Evolutionary conservation across 2,113 vertebrate genomes (phyloP).

Genomic region (Pristiophorus japonicus): DNA sequence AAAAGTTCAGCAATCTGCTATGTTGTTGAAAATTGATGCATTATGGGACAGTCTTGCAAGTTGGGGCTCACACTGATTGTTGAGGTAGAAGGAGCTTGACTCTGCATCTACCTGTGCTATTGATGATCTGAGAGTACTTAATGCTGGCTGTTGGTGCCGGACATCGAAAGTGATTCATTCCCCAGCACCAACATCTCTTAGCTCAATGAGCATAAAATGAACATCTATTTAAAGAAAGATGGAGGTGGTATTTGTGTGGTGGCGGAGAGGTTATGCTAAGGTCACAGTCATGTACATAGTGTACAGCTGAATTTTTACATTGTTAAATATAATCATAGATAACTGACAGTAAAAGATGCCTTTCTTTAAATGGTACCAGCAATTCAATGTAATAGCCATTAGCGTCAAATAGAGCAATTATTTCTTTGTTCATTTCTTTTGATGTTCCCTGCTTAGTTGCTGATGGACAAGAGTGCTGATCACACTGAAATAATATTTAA

Average conservation of each 20-base stretch:
- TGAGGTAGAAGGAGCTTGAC: background rate
- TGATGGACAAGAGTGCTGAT: background rate
- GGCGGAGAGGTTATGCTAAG: background rate
- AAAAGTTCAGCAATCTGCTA: background rate
- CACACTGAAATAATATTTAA: background rate
- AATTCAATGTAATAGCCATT: conserved; percentile 10
- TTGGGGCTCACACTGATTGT: background rate
- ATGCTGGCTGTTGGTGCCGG: background rate
- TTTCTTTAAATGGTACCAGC: background rate
- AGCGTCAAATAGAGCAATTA: conserved; percentile 9
- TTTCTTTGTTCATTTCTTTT: conserved; percentile 6
- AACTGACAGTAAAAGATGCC: conserved; percentile 21
- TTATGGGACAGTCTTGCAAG: background rate
- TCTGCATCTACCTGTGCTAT: background rate
- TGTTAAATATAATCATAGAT: conserved; percentile 11
- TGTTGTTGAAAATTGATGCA: background rate
- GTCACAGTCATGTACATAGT: background rate
- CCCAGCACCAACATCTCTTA: background rate
- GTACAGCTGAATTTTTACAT: conserved; percentile 15
- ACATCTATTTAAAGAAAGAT: background rate
- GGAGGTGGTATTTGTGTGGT: background rate
- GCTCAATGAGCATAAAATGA: conserved; percentile 10
- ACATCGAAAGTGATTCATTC: background rate
- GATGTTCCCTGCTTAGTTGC: background rate
- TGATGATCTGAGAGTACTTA: background rate